Percentiles rank a stretch among this genome's conserved stretches.
These are phyloP conservation scores for Pelochelys cantorii DNA, from an alignment of 2,797 vertebrate genomes.

Conservation along the genomic window DNA sequence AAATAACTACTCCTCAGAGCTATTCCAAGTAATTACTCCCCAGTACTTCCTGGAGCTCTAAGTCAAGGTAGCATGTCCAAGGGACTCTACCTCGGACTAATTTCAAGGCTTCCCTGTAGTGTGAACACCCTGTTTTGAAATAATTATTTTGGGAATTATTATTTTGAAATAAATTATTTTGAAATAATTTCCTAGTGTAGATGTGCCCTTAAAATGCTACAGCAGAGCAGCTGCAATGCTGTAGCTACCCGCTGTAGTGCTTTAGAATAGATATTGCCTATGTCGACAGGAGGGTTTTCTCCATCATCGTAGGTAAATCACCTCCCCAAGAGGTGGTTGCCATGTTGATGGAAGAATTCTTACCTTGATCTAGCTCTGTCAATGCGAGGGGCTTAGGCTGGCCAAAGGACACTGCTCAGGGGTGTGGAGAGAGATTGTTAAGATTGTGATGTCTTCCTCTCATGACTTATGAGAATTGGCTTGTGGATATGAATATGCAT, in stretches of 20 bases:
- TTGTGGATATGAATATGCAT: too few species aligned
- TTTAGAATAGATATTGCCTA: background rate
- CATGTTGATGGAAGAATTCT: background rate
- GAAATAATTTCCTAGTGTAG: too few species aligned
- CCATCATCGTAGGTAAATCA: background rate
- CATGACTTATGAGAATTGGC: too few species aligned
- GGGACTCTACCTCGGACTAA: too few species aligned
- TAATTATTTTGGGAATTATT: too few species aligned
- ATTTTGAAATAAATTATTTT: too few species aligned
- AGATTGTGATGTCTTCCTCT: background rate
- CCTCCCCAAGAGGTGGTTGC: background rate
- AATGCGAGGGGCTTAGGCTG: background rate
- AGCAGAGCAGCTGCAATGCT: background rate
- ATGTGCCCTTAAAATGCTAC: background rate
- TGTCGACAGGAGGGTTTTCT: background rate
- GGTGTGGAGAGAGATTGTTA: background rate
- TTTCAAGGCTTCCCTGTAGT: too few species aligned
- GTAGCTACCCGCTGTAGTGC: background rate
- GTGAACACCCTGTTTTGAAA: too few species aligned
- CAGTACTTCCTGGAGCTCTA: too few species aligned
- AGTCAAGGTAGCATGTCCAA: too few species aligned
- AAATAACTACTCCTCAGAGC: too few species aligned
- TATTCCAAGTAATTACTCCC: too few species aligned
- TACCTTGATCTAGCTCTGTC: background rate
- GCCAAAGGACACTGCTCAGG: background rate